These are phyloP conservation scores for Drosophila simulans DNA, from an alignment of 1,140 invertebrate genomes.

Conservation along the genomic window DNA sequence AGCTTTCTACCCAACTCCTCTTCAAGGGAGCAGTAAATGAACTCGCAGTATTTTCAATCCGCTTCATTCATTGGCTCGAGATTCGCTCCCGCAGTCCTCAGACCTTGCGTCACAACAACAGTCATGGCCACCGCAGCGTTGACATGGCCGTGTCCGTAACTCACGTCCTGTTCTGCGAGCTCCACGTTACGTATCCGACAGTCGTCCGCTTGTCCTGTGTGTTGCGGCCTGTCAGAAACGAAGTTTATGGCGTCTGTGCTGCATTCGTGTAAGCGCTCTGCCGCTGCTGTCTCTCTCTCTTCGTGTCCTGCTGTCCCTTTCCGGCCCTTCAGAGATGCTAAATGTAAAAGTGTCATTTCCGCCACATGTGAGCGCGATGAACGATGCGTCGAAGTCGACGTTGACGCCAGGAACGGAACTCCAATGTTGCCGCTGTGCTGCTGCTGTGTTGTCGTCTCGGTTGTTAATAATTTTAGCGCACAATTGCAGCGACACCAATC, in stretches of 20 bases:
- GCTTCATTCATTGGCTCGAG: constrained; percentile 65
- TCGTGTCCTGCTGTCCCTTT: constrained; percentile 7
- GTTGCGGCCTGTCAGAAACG: constrained; percentile 77
- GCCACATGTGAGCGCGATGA: constrained; percentile 80
- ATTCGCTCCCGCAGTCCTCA: constrained; percentile 11
- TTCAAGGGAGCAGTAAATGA: constrained; percentile 17
- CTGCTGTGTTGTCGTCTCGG: constrained; percentile 20
- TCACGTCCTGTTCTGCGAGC: constrained; percentile 6
- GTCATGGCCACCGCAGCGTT: constrained; percentile 64
- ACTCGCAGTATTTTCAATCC: constrained; percentile 60
- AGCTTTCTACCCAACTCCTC: constrained; percentile 2
- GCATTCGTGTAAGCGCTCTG: constrained; percentile 44
- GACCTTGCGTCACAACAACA: constrained; percentile 19
- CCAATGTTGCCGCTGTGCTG: constrained; percentile 20
- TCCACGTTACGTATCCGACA: constrained; percentile 47
- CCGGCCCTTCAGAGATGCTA: constrained; percentile 44
- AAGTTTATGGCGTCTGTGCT: constrained; percentile 79
- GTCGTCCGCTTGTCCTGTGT: constrained; percentile 26
- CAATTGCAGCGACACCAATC: constrained; percentile 59
- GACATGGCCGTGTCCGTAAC: constrained; percentile 59
- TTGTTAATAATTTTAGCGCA: constrained; percentile 75
- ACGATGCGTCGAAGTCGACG: constrained; percentile 73
- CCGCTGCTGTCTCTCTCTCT: neutral
- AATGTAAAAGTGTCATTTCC: constrained; percentile 82
- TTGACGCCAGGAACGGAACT: constrained; percentile 16